Conservation (phyloP, 2,888 invertebrate genomes). For the Drosophila nr. perissopoda region DNA sequence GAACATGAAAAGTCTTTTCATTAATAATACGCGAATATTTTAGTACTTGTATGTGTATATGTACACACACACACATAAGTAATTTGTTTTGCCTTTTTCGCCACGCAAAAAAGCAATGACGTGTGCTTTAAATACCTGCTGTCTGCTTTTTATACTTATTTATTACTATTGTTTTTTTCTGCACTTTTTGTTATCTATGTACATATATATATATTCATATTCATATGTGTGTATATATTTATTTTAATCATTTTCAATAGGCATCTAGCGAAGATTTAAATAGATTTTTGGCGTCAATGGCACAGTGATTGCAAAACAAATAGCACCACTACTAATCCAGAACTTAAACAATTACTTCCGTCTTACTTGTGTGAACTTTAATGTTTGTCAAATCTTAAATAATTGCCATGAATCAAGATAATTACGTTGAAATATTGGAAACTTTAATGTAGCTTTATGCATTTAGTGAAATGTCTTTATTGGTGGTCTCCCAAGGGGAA, state of each 20-base stretch:
- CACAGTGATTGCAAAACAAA: not conserved
- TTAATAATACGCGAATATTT: slow-evolving; percentile 29
- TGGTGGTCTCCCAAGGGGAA: not conserved
- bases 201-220: too few species aligned
- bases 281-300: not conserved
- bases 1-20: slow-evolving; percentile 39
- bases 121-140: slow-evolving; percentile 30
- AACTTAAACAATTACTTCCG: not conserved
- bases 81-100: slow-evolving; percentile 29
- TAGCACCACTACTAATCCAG: not conserved
- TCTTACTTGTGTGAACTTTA: not conserved
- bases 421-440: not conserved
- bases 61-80: not conserved
- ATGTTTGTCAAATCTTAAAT: not conserved
- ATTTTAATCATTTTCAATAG: slow-evolving; percentile 18
- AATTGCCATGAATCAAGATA: not conserved
- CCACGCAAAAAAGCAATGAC: slow-evolving; percentile 48
- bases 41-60: not conserved
- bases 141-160: slow-evolving; percentile 26
- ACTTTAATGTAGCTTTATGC: not conserved
- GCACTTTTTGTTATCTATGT: slow-evolving; percentile 12
- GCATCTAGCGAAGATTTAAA: slow-evolving; percentile 3
- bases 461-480: not conserved
- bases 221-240: not conserved
- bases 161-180: slow-evolving; percentile 2